A percentile compares a stretch with the other conserved stretches of the same genome.
phyloP scores from a whole-genome alignment of 2,888 invertebrate genomes.

The Leucophenga maculata region DNA sequence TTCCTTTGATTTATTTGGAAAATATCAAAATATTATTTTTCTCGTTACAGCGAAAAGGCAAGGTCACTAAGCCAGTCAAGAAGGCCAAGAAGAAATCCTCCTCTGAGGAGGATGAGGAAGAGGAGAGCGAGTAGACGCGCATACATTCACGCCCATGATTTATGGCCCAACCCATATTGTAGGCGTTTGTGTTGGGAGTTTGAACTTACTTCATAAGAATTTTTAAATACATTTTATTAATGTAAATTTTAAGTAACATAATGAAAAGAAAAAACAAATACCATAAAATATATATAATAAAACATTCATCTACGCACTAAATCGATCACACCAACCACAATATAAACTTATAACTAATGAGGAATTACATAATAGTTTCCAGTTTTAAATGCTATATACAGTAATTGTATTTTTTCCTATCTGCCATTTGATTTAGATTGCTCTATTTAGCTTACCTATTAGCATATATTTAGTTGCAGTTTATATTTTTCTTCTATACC shows the following conservation, averaged over 20 bases:
- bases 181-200: conserved; percentile 1
- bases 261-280: conserved; percentile 43
- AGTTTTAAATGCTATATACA: not conserved
- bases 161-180: not conserved
- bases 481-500: conserved; percentile 34
- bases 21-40: too few relatives aligned
- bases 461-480: conserved; percentile 40
- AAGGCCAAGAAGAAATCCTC: conserved; percentile 78
- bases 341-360: conserved; percentile 24
- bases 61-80: conserved; percentile 70
- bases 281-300: conserved; percentile 40
- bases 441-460: conserved; percentile 35
- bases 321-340: conserved; percentile 44
- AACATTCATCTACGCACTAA: conserved; percentile 60
- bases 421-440: conserved; percentile 28
- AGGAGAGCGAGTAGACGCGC: conserved; percentile 77
- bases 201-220: conserved; percentile 59
- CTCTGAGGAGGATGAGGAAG: conserved; percentile 78
- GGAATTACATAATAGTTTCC: not conserved
- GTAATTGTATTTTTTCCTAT: not conserved
- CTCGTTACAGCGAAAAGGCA: conserved; percentile 73
- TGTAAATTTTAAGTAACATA: conserved; percentile 70
- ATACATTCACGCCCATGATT: conserved; percentile 14
- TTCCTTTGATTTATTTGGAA: too few relatives aligned
- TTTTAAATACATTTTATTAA: conserved; percentile 71